Base-by-base conservation (phyloP, 2,113 vertebrate genomes). In the Cyanoramphus novaezelandiae region DNA sequence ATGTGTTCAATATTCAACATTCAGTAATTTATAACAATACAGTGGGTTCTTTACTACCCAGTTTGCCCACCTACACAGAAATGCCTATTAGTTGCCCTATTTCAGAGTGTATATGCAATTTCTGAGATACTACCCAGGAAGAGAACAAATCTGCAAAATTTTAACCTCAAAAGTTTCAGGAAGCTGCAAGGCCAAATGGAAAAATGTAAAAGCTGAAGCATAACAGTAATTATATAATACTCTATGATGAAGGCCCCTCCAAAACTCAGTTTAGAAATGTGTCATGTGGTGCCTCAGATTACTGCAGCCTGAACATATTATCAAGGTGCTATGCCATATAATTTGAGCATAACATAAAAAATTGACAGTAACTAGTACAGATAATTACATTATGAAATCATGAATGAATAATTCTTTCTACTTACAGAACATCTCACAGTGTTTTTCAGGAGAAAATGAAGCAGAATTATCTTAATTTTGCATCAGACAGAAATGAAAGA, bases 321-420 rank as follows among this genome's bases (percentile, higher is more conserved):
- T 72, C 53, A 80, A 91, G 74, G 49, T 91, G 35, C 17, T 72
- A 49, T 74, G 75, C 31, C 39, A 87, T 82, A 72, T 82, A 92
- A 95, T 95, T 92, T 95, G 65, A 95, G 84, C 33, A 41, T 82
- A 87, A 91, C 49, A 81, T 71, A 84, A 86, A 88, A 93, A 92
- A 78, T 52, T 95, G 89, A 93, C 89, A 94, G 84, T 17, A 82
- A 74, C 49, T 90, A 82, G 82, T 62, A 90, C 71, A 95, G 81
- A 87, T 85, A 95, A 95, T 96, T 91, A 72, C 1, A 4, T 82
- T 87, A 91, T 95, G 84, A 95, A 90, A 94, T 95, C 67, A 88
- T 53, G 78, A 78, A 87, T 59, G 33, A 96, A 85, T 91, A 91
- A 82, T 79, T 80, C 33, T 79, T 94, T 92, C 82, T 92, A 90